A percentile compares a stretch with the other conserved stretches of the same genome.
These are phyloP conservation scores for Solenopsis fugax DNA, from an alignment of 1,140 invertebrate species.

Conservation along the genomic window DNA sequence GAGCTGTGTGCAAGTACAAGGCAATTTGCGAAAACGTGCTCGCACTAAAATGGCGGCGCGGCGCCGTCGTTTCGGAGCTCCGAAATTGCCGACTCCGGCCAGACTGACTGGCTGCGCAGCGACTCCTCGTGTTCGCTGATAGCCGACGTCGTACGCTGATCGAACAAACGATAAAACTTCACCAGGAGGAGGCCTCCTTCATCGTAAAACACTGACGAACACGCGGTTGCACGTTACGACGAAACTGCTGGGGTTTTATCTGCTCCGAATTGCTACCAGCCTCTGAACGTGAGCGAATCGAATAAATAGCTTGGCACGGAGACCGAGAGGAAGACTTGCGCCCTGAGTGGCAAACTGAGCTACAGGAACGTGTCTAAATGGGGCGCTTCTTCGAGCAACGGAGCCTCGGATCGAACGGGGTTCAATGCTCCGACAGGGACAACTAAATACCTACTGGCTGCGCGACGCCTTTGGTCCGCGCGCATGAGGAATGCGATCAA, in stretches of 20 bases:
- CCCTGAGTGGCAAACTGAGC: conserved; percentile 49
- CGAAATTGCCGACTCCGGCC: conserved; percentile 1
- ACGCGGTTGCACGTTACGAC: conserved; percentile 8
- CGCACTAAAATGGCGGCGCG: conserved; percentile 70
- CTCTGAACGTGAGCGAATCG: conserved; percentile 72
- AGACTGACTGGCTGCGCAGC: background rate
- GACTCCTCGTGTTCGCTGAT: background rate
- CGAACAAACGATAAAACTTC: background rate
- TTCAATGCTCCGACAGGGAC: background rate
- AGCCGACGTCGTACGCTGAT: background rate
- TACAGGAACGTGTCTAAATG: conserved; percentile 63
- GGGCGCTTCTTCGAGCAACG: background rate
- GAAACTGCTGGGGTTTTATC: conserved; percentile 14
- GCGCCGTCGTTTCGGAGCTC: conserved; percentile 41
- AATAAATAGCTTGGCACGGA: conserved; percentile 73
- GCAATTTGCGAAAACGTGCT: conserved; percentile 67
- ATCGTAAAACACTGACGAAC: background rate
- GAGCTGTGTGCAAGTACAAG: conserved; percentile 5
- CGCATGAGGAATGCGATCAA: background rate
- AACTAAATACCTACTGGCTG: conserved; percentile 37
- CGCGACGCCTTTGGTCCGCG: background rate
- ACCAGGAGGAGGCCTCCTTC: background rate
- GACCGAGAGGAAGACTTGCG: conserved; percentile 76
- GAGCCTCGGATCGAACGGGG: background rate
- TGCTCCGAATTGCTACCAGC: conserved; percentile 52